These are phyloP conservation scores for Buphagus erythrorhynchus DNA, from an alignment of 2,797 vertebrate genomes.

Conservation along the genomic window DNA sequence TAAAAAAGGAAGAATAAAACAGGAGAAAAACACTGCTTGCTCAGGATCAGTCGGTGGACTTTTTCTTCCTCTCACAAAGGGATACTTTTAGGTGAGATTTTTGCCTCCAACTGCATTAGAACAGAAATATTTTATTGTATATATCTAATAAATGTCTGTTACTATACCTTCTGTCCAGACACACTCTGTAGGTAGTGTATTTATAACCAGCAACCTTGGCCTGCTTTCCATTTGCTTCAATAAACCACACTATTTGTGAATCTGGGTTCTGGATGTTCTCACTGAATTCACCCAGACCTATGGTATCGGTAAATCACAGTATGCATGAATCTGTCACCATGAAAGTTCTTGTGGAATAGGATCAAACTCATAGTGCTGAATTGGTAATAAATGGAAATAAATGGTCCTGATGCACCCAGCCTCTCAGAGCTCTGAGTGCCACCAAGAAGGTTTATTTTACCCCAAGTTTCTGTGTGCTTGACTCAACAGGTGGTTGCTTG, in stretches of 20 bases:
- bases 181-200: not conserved
- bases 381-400: not conserved
- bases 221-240: not conserved
- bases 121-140: not conserved
- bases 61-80: not conserved
- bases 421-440: not conserved
- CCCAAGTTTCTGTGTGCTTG: not conserved
- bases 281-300: not conserved
- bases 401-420: not conserved
- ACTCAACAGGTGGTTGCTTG: not conserved
- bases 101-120: not conserved
- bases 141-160: not conserved
- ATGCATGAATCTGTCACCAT: not conserved
- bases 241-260: not conserved
- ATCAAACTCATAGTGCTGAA: not conserved
- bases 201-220: not conserved
- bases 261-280: not conserved
- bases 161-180: not conserved
- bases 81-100: not conserved
- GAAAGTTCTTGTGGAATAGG: not conserved
- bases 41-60: rapidly evolving
- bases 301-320: not conserved
- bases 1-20: not conserved
- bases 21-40: not conserved
- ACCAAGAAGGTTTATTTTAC: not conserved